These are phyloP conservation scores for Bombyx mandarina DNA, from an alignment of 1,140 invertebrate species.

Conservation along the genomic window DNA sequence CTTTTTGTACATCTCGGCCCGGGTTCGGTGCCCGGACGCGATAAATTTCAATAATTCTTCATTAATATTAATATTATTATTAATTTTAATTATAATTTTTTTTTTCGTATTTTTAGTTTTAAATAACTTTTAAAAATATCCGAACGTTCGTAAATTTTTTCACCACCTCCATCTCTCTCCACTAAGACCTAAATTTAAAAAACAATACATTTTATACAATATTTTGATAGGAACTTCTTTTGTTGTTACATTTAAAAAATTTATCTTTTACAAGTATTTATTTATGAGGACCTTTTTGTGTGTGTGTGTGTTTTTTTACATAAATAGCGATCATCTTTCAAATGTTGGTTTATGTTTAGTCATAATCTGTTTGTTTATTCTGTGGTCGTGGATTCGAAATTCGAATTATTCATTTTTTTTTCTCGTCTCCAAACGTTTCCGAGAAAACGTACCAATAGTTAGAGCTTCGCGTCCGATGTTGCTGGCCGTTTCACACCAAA, in stretches of 20 bases:
- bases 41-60: not conserved
- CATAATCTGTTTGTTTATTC: constrained; percentile 14
- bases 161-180: constrained; percentile 28
- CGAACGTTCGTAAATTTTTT: constrained; percentile 66
- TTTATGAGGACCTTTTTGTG: constrained; percentile 50
- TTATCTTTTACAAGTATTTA: constrained; percentile 54
- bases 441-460: constrained; percentile 48
- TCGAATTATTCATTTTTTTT: constrained; percentile 29
- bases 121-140: constrained; percentile 63
- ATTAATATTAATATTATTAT: too few relatives aligned
- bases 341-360: constrained; percentile 34
- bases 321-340: constrained; percentile 67
- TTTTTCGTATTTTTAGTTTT: constrained; percentile 28
- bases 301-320: constrained; percentile 45
- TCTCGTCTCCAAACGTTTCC: constrained; percentile 44
- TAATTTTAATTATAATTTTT: too few relatives aligned
- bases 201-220: constrained; percentile 63
- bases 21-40: constrained; percentile 52
- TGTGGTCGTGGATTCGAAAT: constrained; percentile 14
- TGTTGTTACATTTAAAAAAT: constrained; percentile 68
- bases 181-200: constrained; percentile 70
- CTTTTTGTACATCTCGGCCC: constrained; percentile 55
- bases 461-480: constrained; percentile 39
- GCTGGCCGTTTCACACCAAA: constrained; percentile 49
- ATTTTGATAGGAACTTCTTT: constrained; percentile 70